Base-by-base conservation (phyloP, 2,888 invertebrate species). In the Agriotes lineatus region DNA sequence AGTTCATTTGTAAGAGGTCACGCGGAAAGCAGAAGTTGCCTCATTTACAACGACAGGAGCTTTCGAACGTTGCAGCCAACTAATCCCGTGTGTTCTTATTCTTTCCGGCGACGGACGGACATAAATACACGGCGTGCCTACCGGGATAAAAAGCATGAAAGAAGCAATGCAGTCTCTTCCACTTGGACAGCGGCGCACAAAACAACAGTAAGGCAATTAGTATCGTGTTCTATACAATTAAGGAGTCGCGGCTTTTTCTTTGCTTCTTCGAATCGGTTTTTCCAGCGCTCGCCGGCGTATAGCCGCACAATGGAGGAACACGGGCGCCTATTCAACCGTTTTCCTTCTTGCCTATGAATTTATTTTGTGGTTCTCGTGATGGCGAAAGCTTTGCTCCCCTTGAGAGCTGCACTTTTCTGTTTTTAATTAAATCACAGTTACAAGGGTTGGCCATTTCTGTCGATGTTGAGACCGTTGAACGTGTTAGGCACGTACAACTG, bases 171-270 rank as follows among this genome's bases (percentile, higher is more conserved):
- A 75, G 74, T 72, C 73, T 72, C 76, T 81, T 82, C 79, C 82
- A 80, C 80, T 82, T 79, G 81, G 80, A 79, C 79, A 80, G 77
- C 78, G 74, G 73, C 77, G 78, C 80, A 82, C 81, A 82, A 82
- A 82, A 82, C 81, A 80, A 79, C 80, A 82, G 79, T 79, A 80
- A 81, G 82, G 82, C 83, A 83, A 84, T 84, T 84, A 83, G 83
- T 83, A 83, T 82, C 82, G 79, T 82, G 81, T 83, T 82, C 82
- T 81, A 78, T 81, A 80, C 82, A 83, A 83, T 84, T 83, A 83
- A 81, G 80, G 79, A 80, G 79, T 78, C 78, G 78, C 76, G 75
- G 73, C 76, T 77, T 77, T 81, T 79, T 77, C 70, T 60, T 69
- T 64, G 18, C 12, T 63, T 70, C 61, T 66, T 61, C 62, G 64